phyloP scores from a whole-genome alignment of 1,140 invertebrate species.

The Saccostrea glomerata region DNA sequence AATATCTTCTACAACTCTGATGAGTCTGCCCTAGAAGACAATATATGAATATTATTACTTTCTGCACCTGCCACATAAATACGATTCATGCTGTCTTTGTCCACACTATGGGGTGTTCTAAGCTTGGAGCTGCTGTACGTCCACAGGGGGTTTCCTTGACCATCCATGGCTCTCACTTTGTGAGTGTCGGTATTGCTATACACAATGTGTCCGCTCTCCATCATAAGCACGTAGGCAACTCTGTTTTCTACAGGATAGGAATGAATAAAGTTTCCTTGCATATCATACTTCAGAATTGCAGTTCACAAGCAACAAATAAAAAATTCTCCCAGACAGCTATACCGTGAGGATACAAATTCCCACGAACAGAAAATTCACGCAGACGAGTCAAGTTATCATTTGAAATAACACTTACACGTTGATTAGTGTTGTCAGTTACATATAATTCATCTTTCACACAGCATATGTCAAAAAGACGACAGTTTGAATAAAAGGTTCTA shows the following conservation, averaged over 20 bases:
- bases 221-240: neutral
- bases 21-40: neutral
- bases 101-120: neutral
- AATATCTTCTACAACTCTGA: neutral
- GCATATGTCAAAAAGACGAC: neutral
- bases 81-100: neutral
- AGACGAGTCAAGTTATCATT: neutral
- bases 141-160: neutral
- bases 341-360: neutral
- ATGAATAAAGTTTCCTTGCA: neutral
- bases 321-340: neutral
- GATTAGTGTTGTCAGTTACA: neutral
- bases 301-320: neutral
- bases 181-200: neutral
- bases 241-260: neutral
- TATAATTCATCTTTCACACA: neutral
- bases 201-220: neutral
- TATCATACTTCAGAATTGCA: neutral
- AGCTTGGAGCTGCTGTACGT: neutral
- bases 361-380: neutral
- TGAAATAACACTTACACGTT: neutral
- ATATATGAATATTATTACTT: neutral
- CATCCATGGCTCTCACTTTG: neutral
- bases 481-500: too few relatives aligned
- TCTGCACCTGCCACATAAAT: neutral